Evolutionary conservation across 2,888 invertebrate genomes (phyloP), one percentile per base, ranked within the genome.

Genomic region (Pyrochroa serraticornis): DNA sequence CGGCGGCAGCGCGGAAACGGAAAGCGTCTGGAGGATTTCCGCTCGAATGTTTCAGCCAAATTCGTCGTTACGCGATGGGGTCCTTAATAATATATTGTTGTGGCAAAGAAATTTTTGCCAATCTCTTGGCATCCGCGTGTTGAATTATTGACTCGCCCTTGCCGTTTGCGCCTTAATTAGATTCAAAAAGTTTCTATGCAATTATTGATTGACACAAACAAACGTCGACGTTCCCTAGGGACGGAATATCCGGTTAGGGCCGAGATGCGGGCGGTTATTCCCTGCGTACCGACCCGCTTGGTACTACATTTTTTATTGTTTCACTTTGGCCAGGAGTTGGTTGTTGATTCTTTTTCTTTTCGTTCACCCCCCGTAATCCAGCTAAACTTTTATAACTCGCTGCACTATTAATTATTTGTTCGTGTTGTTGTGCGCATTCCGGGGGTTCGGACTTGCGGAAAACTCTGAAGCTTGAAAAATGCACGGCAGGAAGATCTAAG

Each of bases 271-370:
- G 47, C 32, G 45, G 9, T 32, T 35, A 36, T 57, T 44, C 53
- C 47, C 9, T 7, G 43, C 42, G 33, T 48, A 45, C 37, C 38
- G 42, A 50, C 44, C 33, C 41, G 45, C 33, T 50, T 31, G 39
- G 57, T 59, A 61, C 58, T 67, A 56, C 62, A 67, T 67, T 66
- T 67, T 65, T 64, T 65, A 67, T 65, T 63, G 63, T 63, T 63
- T 58, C 58, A 62, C 61, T 57, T 58, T 60, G 60, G 64, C 63
- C 62, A 63, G 60, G 63, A 65, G 48, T 65, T 64, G 53, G 56
- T 35, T 42, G 59, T 60, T 44, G 60, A 63, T 63, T 64, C 47
- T 52, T 57, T 58, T 59, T 43, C 33, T 46, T 43, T 34, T 35
- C 56, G 55, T 62, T 61, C 55, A 52, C 58, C 49, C 53, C 53